Evolutionary conservation across 2,888 invertebrate genomes (phyloP).

Genomic region (Bombylius major): DNA sequence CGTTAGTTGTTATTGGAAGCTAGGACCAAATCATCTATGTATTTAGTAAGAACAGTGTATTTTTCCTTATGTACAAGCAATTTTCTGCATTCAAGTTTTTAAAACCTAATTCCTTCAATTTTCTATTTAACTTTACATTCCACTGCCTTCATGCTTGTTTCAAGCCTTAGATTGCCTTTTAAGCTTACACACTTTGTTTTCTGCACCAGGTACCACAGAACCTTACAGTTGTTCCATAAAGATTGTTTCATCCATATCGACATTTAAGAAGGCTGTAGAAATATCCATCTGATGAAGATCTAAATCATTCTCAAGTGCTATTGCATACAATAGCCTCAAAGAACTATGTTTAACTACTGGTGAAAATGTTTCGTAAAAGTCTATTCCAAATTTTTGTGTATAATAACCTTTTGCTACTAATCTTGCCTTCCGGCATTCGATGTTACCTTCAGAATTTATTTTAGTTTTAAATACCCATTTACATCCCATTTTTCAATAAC

Average conservation of each 20-base stretch:
- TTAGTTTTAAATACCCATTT: conserved; percentile 1
- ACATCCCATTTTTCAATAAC: not conserved
- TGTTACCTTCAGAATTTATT: not conserved
- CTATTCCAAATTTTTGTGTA: conserved; percentile 1
- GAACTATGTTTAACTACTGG: conserved; percentile 7
- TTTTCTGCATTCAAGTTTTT: no score
- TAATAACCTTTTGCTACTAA: conserved; percentile 7
- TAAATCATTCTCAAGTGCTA: conserved; percentile 4
- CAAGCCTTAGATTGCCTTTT: not conserved
- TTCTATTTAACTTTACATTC: not conserved
- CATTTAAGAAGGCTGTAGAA: conserved; percentile 12
- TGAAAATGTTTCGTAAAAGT: conserved; percentile 6
- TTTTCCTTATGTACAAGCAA: no score
- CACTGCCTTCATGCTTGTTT: not conserved
- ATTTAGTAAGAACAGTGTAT: no score
- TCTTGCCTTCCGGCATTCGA: conserved; percentile 1
- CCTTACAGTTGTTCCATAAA: conserved; percentile 12
- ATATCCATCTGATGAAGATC: conserved; percentile 6
- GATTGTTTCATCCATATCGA: conserved; percentile 11
- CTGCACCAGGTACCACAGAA: not conserved
- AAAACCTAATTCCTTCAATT: no score
- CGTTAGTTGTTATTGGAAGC: no score
- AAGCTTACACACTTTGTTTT: not conserved
- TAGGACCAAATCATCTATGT: no score
- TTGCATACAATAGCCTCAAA: conserved; percentile 3